Evolutionary conservation across 2,888 invertebrate species (phyloP).

Genomic region (Acanthococcus lagerstroemiae): DNA sequence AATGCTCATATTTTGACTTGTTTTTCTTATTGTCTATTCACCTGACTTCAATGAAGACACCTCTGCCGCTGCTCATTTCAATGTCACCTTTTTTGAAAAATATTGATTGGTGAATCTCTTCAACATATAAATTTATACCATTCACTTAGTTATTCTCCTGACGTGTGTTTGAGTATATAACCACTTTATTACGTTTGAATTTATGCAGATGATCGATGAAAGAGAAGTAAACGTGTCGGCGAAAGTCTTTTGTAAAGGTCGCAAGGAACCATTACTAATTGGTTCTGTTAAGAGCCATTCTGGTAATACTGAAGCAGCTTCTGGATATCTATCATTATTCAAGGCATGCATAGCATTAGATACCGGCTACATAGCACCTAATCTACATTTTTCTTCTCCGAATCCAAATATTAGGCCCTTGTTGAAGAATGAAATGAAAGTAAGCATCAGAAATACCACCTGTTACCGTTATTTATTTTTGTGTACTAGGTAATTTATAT

Average conservation of each 20-base stretch:
- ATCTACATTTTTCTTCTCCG: slow-evolving; percentile 38
- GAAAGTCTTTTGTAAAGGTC: slow-evolving; percentile 33
- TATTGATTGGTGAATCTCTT: neutral
- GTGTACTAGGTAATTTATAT: neutral
- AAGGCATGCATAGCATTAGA: slow-evolving; percentile 41
- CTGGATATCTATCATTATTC: slow-evolving; percentile 44
- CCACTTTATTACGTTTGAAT: neutral
- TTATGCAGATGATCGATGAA: slow-evolving; percentile 34
- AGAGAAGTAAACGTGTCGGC: slow-evolving; percentile 35
- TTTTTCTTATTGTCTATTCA: no score
- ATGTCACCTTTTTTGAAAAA: no score
- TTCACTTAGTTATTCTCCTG: neutral
- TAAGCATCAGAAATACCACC: slow-evolving; percentile 6
- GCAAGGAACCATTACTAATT: slow-evolving; percentile 44
- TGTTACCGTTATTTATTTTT: neutral
- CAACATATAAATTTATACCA: neutral
- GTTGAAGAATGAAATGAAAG: slow-evolving; percentile 36
- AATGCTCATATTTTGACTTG: no score
- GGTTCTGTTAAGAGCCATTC: slow-evolving; percentile 53
- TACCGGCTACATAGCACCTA: slow-evolving; percentile 38
- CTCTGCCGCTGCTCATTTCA: no score
- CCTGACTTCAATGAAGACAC: no score
- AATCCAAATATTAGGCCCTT: slow-evolving; percentile 37
- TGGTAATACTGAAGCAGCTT: slow-evolving; percentile 50
- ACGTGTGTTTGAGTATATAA: neutral